Percentiles rank a stretch among this genome's conserved stretches.
phyloP scores from a whole-genome alignment of 2,113 vertebrate species.

The Cephalopholis sonnerati region DNA sequence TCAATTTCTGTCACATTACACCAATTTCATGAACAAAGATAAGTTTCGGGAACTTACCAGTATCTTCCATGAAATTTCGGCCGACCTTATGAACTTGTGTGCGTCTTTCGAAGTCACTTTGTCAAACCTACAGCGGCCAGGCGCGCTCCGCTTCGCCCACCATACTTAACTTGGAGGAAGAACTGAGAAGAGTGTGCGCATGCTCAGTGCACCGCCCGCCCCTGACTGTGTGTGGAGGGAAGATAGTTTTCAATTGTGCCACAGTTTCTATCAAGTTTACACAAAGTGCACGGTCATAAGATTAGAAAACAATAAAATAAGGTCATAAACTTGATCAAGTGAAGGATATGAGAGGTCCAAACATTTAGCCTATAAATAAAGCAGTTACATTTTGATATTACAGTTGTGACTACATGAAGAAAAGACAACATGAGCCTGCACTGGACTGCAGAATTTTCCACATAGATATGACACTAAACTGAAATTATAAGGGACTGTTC shows the following conservation, averaged over 20 bases:
- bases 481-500: no score
- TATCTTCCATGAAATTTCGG: slow-evolving; percentile 76
- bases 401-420: no score
- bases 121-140: slow-evolving; percentile 42
- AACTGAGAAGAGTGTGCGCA: slow-evolving; percentile 58
- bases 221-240: not conserved
- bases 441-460: no score
- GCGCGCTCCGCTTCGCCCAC: slow-evolving; percentile 52
- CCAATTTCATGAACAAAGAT: rapidly evolving
- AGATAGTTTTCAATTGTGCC: no score
- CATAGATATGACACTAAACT: no score
- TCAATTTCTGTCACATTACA: not conserved
- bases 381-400: no score
- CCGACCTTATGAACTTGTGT: slow-evolving; percentile 11
- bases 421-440: no score
- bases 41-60: slow-evolving; percentile 69
- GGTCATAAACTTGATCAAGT: not conserved
- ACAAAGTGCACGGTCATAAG: not conserved
- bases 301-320: not conserved
- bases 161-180: slow-evolving; percentile 72
- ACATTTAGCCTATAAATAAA: no score
- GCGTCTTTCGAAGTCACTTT: slow-evolving; percentile 59
- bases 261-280: not conserved
- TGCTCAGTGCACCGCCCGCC: slow-evolving; percentile 54
- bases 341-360: not conserved